Conservation (phyloP, 2,888 invertebrate species). For the Trachelus iudaicus region DNA sequence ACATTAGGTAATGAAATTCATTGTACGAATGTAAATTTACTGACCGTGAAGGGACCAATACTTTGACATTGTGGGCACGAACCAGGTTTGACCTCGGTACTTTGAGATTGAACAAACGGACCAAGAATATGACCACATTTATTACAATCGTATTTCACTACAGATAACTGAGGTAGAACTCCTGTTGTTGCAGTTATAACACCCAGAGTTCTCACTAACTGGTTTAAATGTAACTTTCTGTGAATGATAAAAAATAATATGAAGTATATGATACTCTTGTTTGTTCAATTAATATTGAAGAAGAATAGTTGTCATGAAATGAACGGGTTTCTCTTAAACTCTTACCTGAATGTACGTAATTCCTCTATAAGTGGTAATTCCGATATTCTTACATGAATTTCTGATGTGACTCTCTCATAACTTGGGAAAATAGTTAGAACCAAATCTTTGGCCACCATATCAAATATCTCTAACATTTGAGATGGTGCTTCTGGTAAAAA, state of each 20-base stretch:
- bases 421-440: slow-evolving; percentile 95
- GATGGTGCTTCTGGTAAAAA: slow-evolving; percentile 97
- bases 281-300: background rate
- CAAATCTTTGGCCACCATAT: slow-evolving; percentile 92
- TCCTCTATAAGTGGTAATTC: slow-evolving; percentile 97
- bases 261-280: background rate
- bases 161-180: slow-evolving; percentile 93
- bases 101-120: slow-evolving; percentile 95
- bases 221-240: slow-evolving; percentile 89
- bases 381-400: slow-evolving; percentile 95
- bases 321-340: background rate
- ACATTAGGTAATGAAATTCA: slow-evolving; percentile 11
- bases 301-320: background rate
- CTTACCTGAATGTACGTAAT: slow-evolving; percentile 84
- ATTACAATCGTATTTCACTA: slow-evolving; percentile 97
- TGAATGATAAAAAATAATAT: slow-evolving; percentile 16
- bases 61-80: slow-evolving; percentile 99
- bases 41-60: slow-evolving; percentile 90
- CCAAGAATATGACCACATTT: slow-evolving; percentile 96
- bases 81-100: slow-evolving; percentile 93
- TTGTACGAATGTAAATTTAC: slow-evolving; percentile 30
- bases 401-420: slow-evolving; percentile 92
- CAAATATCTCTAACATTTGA: slow-evolving; percentile 96
- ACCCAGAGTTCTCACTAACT: slow-evolving; percentile 91
- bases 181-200: slow-evolving; percentile 97